Base-by-base conservation (phyloP, 2,888 invertebrate species). In the Apomyelois bistriatella region DNA sequence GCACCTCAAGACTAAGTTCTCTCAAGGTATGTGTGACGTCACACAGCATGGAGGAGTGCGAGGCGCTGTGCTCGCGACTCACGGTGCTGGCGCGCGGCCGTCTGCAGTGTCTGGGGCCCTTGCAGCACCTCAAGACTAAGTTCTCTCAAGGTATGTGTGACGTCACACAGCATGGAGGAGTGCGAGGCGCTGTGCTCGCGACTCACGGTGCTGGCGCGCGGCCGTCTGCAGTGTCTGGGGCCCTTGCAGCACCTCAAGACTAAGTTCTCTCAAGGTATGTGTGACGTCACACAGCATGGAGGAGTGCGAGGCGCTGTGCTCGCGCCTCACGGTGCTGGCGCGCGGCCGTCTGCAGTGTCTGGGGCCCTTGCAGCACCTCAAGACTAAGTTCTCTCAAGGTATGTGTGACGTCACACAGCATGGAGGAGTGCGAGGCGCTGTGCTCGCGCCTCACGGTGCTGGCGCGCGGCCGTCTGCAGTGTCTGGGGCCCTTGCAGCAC, bases 391-490 rank as follows among this genome's bases (percentile, higher is more conserved):
- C 73, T 82, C 90, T 91, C 68, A 95, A 94, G 84, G 93, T 93
- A 66, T n/a, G 16, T 15, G 22, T 22, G 22, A 10, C 49, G 60
- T 85, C 89, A 47, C 89, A 89, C 79, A 86, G 85, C 66, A 95
- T 96, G 95, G 95, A 95, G 78, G 96, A 96, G 78, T 95, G 96
- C 78, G 96, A 96, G 83, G 95, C 94, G 22, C 83, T 96, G 36
- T 96, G 96, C 74, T 94, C 95, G 2, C 90, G 95, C 1, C 84
- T 96, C 64, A 95, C 94, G 36, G 94, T 96, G 55, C 95, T 96
- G 95, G 95, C 94, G 36, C 92, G 93, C 70, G 96, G 96, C 0
- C 85, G 91, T 48, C 92, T 96, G 60, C 91, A 92, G 71, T 95
- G 94, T 67, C 82, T 95, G 41, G 96, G 95, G 1, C 93, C 94